These are phyloP conservation scores for Cephonodes hylas DNA, from an alignment of 2,888 invertebrate species.

Conservation along the genomic window DNA sequence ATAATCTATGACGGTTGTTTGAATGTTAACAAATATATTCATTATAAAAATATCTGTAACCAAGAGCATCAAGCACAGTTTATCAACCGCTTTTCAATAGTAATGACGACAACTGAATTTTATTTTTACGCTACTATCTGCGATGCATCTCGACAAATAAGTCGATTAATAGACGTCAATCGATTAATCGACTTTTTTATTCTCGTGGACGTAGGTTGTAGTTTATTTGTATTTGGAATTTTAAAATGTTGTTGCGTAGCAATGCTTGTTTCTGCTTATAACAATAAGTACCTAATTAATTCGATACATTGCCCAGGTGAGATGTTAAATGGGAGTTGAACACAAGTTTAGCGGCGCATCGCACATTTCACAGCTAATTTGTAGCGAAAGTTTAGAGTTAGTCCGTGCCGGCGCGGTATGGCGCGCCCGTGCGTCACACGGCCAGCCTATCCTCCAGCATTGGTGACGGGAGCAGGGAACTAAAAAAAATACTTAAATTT, in stretches of 20 bases:
- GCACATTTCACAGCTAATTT: slow-evolving; percentile 34
- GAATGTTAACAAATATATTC: neutral
- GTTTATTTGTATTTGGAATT: neutral
- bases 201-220: neutral
- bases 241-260: neutral
- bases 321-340: neutral
- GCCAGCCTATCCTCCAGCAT: slow-evolving; percentile 57
- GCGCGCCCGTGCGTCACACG: slow-evolving; percentile 54
- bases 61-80: neutral
- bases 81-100: neutral
- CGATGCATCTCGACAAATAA: no score
- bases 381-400: slow-evolving; percentile 29
- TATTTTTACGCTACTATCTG: no score
- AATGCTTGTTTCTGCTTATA: neutral
- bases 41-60: neutral
- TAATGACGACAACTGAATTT: neutral
- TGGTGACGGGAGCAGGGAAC: slow-evolving; percentile 67
- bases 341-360: neutral
- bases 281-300: neutral
- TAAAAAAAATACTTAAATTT: slow-evolving; percentile 37
- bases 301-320: neutral
- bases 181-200: neutral
- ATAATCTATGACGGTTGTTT: neutral
- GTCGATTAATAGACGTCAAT: neutral
- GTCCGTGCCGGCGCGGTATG: slow-evolving; percentile 27